Conservation (phyloP, 1,140 invertebrate genomes). For the Papilio polytes region DNA sequence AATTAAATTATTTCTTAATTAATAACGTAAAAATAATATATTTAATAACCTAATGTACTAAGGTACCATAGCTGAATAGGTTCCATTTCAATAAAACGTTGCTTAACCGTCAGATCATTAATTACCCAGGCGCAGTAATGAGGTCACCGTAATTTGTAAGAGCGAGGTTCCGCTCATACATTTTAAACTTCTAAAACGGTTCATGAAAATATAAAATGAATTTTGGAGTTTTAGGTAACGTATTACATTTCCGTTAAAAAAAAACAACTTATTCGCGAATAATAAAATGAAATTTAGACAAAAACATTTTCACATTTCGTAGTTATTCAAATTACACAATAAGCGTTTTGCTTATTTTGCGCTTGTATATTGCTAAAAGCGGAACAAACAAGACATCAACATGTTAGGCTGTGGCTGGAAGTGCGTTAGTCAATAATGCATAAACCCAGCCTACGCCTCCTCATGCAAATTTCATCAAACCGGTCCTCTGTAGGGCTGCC, state of each 20-base stretch:
- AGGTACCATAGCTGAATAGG: not conserved
- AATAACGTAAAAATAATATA: not conserved
- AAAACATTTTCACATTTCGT: not conserved
- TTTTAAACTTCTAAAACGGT: not conserved
- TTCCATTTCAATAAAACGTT: not conserved
- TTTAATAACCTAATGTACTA: not conserved
- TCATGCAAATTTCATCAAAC: constrained; percentile 15
- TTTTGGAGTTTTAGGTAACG: not conserved
- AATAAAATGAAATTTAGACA: not conserved
- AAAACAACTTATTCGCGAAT: not conserved
- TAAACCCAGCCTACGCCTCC: not conserved
- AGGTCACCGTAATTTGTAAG: constrained; percentile 11
- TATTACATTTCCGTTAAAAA: not conserved
- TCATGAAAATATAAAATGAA: not conserved
- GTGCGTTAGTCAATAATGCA: not conserved
- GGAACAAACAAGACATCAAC: not conserved
- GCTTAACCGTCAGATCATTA: constrained; percentile 10
- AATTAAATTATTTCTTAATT: no score
- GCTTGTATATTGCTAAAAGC: not conserved
- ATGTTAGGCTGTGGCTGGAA: not conserved
- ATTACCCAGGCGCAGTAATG: not conserved
- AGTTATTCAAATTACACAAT: not conserved
- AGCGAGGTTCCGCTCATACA: not conserved
- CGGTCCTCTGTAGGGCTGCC: not conserved
- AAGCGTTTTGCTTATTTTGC: no score